Percentiles rank a stretch among this genome's conserved stretches.
These are phyloP conservation scores for Lacerta agilis DNA, from an alignment of 2,797 vertebrate genomes.

Conservation along the genomic window DNA sequence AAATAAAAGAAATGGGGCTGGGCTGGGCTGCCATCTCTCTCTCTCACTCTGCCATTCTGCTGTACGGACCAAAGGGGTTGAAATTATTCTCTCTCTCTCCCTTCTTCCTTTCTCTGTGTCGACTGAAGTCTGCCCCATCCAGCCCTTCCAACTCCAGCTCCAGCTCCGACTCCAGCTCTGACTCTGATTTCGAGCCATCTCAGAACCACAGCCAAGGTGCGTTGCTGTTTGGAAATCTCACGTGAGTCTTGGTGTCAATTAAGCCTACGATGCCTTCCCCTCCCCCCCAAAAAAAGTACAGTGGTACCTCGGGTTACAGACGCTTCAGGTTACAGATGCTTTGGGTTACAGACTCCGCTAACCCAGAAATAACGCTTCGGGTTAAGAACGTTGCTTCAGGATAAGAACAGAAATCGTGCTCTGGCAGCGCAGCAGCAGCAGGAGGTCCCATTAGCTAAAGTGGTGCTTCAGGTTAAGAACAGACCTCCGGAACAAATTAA, in stretches of 20 bases:
- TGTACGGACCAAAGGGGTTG: conserved; percentile 61
- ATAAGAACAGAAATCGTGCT: no score
- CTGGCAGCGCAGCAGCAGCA: no score
- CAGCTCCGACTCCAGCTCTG: conserved; percentile 95
- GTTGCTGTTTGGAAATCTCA: conserved; percentile 48
- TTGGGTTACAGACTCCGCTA: no score
- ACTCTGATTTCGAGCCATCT: conserved; percentile 95
- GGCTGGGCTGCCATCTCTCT: not conserved
- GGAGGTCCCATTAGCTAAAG: no score
- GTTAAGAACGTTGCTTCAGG: no score
- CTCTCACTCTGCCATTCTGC: not conserved
- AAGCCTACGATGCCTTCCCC: not conserved
- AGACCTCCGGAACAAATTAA: no score
- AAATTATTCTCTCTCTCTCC: conserved; percentile 47
- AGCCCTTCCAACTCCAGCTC: conserved; percentile 95
- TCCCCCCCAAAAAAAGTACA: no score
- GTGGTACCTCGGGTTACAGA: no score
- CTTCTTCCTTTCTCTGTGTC: conserved; percentile 52
- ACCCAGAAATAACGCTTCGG: no score
- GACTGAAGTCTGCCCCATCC: conserved; percentile 89
- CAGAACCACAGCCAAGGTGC: conserved; percentile 97
- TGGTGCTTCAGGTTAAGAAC: no score
- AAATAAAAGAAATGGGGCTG: not conserved
- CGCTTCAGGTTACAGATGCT: no score
- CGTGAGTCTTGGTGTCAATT: not conserved